phyloP scores from a whole-genome alignment of 2,113 vertebrate species.

The Corvus moneduloides region DNA sequence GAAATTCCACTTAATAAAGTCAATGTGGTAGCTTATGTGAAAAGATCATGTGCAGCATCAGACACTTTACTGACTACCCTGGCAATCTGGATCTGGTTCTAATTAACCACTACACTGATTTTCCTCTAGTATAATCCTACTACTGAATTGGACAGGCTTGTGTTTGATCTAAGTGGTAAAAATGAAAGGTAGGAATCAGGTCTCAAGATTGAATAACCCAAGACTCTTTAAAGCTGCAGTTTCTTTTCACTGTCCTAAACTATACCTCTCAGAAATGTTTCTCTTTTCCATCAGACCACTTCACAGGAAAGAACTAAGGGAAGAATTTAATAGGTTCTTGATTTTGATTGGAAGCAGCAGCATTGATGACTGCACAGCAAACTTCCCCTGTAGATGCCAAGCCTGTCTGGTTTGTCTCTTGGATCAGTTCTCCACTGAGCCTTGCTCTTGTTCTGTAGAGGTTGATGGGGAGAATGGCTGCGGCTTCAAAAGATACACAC shows the following conservation, averaged over 20 bases:
- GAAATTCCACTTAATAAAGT: slow-evolving; percentile 1
- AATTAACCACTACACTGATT: neutral
- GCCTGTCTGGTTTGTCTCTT: neutral
- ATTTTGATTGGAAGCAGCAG: neutral
- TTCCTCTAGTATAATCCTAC: neutral
- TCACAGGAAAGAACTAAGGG: neutral
- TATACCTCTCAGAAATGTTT: neutral
- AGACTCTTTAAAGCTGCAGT: neutral
- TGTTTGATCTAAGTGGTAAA: neutral
- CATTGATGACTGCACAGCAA: neutral
- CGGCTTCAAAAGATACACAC: neutral
- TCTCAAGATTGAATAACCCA: neutral
- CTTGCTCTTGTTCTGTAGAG: neutral
- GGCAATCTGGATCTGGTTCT: neutral
- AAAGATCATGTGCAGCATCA: neutral
- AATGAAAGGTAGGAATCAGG: neutral
- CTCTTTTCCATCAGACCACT: neutral
- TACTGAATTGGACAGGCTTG: neutral
- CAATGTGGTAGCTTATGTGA: neutral
- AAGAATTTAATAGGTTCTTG: neutral
- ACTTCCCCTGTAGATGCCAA: neutral
- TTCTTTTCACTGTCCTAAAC: neutral
- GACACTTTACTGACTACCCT: neutral
- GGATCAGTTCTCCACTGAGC: neutral
- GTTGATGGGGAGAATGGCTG: neutral